Evolutionary conservation across 2,888 invertebrate species (phyloP), one percentile per base, ranked within the genome.

Genomic region (Dermolepida albohirtum): DNA sequence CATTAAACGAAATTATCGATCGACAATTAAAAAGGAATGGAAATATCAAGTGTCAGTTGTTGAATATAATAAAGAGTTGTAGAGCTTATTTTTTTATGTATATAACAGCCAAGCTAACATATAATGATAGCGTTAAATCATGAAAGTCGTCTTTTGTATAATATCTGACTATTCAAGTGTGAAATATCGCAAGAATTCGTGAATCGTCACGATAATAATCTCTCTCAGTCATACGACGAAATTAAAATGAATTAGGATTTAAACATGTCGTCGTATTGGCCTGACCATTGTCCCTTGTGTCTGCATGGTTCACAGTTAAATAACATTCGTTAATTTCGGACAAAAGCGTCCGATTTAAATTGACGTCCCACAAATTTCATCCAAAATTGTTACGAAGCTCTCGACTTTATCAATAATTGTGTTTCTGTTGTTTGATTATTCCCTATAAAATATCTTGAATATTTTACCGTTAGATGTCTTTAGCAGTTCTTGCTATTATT

Each of bases 101-200:
- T 7, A 11, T 49, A 62, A 47, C 47, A 47, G 29, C n/a, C 16
- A 47, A 14, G 34, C 59, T 47, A 66, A 14, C 59, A 41, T 11
- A 55, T 57, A 50, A 66, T 51, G 43, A 57, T 59, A 47, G 47
- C 49, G 51, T 49, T 66, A 49, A 66, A 57, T 66, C 50, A 66
- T 50, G 66, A 66, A 59, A 66, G 66, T 50, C 39, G 41, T 50
- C 50, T 49, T 59, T 40, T 27, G 66, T 27, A 66, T 57, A 66
- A 66, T 66, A 59, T 59, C 40, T 40, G 66, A 59, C 57, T 49
- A 66, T 57, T 50, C 57, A 59, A 57, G 66, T 66, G 66, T 66
- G 66, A 66, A 66, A 66, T 66, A 50, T 59, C 57, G 43, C 57
- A 57, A 59, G 57, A 66, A 66, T 57, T 66, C 66, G 66, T 50